Conservation (phyloP, 2,888 invertebrate genomes). For the Cistogaster globosa region DNA sequence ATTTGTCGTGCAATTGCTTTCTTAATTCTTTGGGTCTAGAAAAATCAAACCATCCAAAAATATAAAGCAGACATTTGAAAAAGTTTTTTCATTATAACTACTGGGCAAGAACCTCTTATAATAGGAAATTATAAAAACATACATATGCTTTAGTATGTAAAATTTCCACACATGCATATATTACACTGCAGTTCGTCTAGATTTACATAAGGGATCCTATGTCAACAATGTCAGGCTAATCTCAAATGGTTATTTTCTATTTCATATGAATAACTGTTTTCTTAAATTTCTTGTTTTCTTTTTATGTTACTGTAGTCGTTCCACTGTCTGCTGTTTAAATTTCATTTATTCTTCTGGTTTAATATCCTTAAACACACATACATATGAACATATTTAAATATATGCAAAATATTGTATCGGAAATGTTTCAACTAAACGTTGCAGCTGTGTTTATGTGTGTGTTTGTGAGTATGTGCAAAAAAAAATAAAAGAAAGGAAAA, state of each 20-base stretch:
- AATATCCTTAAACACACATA: neutral
- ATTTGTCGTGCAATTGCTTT: too few species aligned
- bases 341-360: slow-evolving; percentile 25
- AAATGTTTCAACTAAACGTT: slow-evolving; percentile 35
- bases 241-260: slow-evolving; percentile 66
- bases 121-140: too few species aligned
- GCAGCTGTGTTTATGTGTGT: neutral
- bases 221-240: slow-evolving; percentile 71
- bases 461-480: neutral
- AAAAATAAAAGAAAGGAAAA: slow-evolving; percentile 7
- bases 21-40: too few species aligned
- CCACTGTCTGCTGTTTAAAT: slow-evolving; percentile 57
- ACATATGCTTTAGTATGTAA: neutral
- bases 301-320: slow-evolving; percentile 44
- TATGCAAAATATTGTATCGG: slow-evolving; percentile 39
- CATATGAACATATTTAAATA: neutral
- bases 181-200: slow-evolving; percentile 64
- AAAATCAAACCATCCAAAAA: too few species aligned
- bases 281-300: slow-evolving; percentile 4
- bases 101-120: neutral
- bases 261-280: slow-evolving; percentile 48
- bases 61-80: too few species aligned
- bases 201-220: slow-evolving; percentile 68
- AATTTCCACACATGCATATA: slow-evolving; percentile 30
- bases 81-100: neutral